Evolutionary conservation across 1,140 invertebrate species (phyloP).

Genomic region (Lepeophtheirus salmonis): DNA sequence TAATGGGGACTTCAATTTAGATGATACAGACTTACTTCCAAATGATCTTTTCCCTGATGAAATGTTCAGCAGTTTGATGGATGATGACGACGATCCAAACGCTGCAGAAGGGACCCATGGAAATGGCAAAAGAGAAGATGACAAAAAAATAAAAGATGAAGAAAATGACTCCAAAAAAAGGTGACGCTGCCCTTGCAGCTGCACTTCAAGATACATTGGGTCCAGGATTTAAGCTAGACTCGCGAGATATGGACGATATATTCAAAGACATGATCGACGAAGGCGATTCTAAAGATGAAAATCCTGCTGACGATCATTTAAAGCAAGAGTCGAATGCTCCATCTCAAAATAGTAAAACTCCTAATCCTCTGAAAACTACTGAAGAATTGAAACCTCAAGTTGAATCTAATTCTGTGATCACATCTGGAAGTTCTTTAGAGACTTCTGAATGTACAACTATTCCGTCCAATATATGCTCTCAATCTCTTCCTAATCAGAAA

Average conservation of each 20-base stretch:
- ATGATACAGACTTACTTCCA: background rate
- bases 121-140: background rate
- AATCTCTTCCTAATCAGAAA: background rate
- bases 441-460: background rate
- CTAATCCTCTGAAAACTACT: no score
- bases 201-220: conserved; percentile 18
- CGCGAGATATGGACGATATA: conserved; percentile 20
- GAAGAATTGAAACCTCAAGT: no score
- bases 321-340: no score
- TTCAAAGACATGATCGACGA: conserved; percentile 19
- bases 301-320: background rate
- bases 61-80: background rate
- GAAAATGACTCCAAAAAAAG: conserved; percentile 5
- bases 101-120: background rate
- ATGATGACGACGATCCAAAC: background rate
- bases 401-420: no score
- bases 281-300: conserved; percentile 5
- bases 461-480: background rate
- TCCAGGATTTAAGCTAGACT: conserved; percentile 18
- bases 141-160: conserved; percentile 9
- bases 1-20: background rate
- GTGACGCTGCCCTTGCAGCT: conserved; percentile 12
- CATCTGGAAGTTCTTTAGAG: no score
- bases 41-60: background rate
- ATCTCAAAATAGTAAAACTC: background rate